phyloP scores from a whole-genome alignment of 2,113 vertebrate genomes.

The Monopterus albus region DNA sequence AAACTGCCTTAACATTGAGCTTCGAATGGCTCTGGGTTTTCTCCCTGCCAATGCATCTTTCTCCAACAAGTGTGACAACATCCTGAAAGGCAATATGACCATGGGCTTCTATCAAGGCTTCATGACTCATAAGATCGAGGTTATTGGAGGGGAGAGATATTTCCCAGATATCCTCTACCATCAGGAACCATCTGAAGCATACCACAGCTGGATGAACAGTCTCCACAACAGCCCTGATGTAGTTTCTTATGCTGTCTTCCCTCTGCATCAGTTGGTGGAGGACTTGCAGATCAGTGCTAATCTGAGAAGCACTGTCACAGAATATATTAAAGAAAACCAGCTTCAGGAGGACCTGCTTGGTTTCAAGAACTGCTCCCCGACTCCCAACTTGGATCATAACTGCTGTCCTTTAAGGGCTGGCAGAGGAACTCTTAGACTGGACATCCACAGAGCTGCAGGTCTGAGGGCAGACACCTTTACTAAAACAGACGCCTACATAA shows the following conservation, averaged over 20 bases:
- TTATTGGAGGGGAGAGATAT: constrained; percentile 80
- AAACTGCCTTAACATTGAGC: constrained; percentile 81
- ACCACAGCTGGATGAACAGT: constrained; percentile 80
- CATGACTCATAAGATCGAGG: constrained; percentile 80
- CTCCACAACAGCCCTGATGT: constrained; percentile 79
- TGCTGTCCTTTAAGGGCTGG: constrained; percentile 80
- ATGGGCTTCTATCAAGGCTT: constrained; percentile 83
- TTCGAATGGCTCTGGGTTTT: constrained; percentile 77
- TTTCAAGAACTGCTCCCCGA: constrained; percentile 70
- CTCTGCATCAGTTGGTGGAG: constrained; percentile 79
- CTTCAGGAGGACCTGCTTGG: constrained; percentile 56
- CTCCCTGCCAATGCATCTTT: constrained; percentile 71
- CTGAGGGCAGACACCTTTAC: constrained; percentile 79
- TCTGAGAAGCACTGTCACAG: constrained; percentile 62
- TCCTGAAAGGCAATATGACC: constrained; percentile 78
- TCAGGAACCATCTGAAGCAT: constrained; percentile 72
- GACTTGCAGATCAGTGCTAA: constrained; percentile 73
- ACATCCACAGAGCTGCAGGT: constrained; percentile 72
- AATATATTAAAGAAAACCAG: constrained; percentile 79
- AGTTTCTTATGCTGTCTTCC: constrained; percentile 80
- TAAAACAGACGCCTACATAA: constrained; percentile 81
- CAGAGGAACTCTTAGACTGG: constrained; percentile 71
- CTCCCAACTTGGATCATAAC: constrained; percentile 79
- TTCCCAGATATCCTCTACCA: constrained; percentile 78
- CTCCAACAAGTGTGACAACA: constrained; percentile 75